Base-by-base conservation (phyloP, 2,113 vertebrate genomes). In the Ceyx cyanopectus region DNA sequence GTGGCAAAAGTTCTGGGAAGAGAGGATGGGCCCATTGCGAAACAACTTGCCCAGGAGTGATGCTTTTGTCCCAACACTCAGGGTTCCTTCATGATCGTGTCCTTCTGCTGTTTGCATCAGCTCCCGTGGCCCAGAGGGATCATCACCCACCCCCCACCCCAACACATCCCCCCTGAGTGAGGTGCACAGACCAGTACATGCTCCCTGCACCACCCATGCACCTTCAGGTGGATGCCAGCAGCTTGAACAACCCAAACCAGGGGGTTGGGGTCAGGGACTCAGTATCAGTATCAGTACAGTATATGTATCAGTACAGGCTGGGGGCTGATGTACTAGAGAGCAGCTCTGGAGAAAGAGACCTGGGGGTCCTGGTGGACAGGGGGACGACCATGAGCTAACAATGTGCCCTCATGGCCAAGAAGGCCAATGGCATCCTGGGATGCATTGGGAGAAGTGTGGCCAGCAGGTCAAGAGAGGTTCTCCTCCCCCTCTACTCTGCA, bases 61-160 rank as follows among this genome's bases (percentile, higher is more conserved):
- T 2, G 69, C 30, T 0, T 18, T 19, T 1, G 4, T 50, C 46
- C 70, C 58, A 43, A 30, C 24, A 46, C 2, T 0, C 1, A 1
- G 54, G 40, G 6, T n/a, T 30, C 37, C 26, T 24, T 40, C 66
- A 16, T 0, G 0, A 6, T 45, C 14, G 3, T 0, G 5, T 57
- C 50, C 78, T 69, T 1, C 66, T 81, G 65, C 78, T 63, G 54
- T 50, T 60, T 27, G 14, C 34, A 10, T 2, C 26, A 5, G 2
- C 16, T 43, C 4, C 69, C 40, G 15, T 0, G 21, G 19, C 51
- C 74, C 30, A 3, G 53, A 56, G 51, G 46, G 19, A 51, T 32
- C 12, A 27, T 29, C 17, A 53, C 48, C 32, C 29, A 37, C 37
- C 37, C 37, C 37, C 37, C 37, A 37, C 37, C 37, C 37, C 37